Evolutionary conservation across 37 sponge, comb jelly and placozoan genomes (phyloP).

Genomic region (Chondrilla cf. caribensis): DNA sequence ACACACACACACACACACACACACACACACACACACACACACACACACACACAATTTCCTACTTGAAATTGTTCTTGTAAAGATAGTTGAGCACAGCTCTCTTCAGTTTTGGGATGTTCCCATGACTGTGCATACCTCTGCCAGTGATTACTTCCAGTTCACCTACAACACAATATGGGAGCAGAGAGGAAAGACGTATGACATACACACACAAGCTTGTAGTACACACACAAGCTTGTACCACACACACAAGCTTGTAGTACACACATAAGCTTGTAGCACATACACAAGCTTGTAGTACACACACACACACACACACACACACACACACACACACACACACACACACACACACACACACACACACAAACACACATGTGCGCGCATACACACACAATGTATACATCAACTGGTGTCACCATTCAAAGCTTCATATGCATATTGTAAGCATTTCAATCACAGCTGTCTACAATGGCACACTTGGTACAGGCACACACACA

Average conservation of each 20-base stretch:
- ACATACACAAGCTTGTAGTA: not conserved
- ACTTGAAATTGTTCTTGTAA: not conserved
- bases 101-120: conserved; percentile 52
- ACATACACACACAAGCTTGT: too few species aligned
- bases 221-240: not conserved
- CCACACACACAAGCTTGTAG: not conserved
- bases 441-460: not conserved
- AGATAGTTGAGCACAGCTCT: conserved; percentile 69
- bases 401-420: not conserved
- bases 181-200: too few species aligned
- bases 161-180: too few species aligned
- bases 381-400: conserved; percentile 10
- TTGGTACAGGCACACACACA: too few species aligned
- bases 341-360: conserved; percentile 16
- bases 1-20: too few species aligned
- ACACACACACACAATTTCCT: too few species aligned
- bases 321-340: conserved; percentile 19
- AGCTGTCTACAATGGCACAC: too few species aligned
- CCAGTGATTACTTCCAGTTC: conserved; percentile 67
- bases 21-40: too few species aligned
- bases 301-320: conserved; percentile 22
- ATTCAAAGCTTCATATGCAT: not conserved
- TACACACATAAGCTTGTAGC: not conserved
- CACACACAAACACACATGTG: not conserved
- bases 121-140: conserved; percentile 68